phyloP scores from a whole-genome alignment of 1,140 invertebrate species.

The Aphis gossypii region DNA sequence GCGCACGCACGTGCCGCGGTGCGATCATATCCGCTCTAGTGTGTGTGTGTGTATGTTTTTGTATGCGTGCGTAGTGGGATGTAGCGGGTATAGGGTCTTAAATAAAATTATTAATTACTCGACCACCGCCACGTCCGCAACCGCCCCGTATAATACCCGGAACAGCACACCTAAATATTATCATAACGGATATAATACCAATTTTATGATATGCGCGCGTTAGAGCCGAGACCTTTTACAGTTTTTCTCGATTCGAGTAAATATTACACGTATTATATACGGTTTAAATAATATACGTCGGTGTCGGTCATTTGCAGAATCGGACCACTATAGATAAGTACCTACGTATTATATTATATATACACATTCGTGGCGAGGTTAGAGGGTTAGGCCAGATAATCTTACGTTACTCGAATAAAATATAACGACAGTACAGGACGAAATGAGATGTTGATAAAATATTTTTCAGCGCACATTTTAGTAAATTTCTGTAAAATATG shows the following conservation, averaged over 20 bases:
- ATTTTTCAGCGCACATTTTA: too few species aligned
- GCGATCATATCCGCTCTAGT: not conserved
- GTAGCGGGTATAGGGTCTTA: not conserved
- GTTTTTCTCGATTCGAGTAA: not conserved
- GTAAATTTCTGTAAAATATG: too few species aligned
- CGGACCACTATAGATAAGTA: too few species aligned
- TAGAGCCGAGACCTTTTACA: not conserved
- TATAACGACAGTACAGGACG: not conserved
- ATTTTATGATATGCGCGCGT: not conserved
- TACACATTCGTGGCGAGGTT: too few species aligned
- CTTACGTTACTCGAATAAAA: not conserved
- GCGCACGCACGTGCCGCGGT: not conserved
- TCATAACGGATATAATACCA: not conserved
- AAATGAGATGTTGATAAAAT: not conserved
- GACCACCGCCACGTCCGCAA: not conserved
- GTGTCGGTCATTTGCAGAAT: not conserved
- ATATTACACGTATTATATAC: not conserved
- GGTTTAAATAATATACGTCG: not conserved
- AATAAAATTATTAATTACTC: not conserved
- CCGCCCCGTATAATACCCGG: not conserved
- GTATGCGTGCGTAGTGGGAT: not conserved
- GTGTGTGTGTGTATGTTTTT: not conserved
- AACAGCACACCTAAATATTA: not conserved
- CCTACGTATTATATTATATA: too few species aligned
- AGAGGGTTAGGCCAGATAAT: too few species aligned